A percentile compares a stretch with the other conserved stretches of the same genome.
Conservation (phyloP, 2,797 vertebrate species). For the Melopsittacus undulatus region DNA sequence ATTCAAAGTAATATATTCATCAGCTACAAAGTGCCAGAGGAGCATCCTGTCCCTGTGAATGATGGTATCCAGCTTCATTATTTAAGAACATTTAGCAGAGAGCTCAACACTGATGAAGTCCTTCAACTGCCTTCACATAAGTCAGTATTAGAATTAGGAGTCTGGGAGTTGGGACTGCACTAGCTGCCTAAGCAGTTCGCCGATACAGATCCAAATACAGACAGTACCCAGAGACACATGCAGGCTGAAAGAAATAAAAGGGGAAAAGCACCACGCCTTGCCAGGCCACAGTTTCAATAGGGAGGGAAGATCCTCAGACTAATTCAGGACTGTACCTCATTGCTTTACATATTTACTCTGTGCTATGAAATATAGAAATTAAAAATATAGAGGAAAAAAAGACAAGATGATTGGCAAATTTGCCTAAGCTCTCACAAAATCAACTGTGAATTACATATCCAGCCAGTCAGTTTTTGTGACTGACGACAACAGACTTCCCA, state of each 20-base stretch:
- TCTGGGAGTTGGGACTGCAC: not conserved
- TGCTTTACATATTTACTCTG: not conserved
- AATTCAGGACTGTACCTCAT: not conserved
- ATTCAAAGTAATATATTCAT: not conserved
- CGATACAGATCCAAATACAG: not conserved
- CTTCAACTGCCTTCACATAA: not conserved
- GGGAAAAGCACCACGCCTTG: not conserved
- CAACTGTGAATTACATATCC: not conserved
- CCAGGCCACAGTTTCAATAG: not conserved
- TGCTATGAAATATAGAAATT: not conserved
- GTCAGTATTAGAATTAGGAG: not conserved
- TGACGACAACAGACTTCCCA: not conserved
- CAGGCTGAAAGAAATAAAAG: not conserved
- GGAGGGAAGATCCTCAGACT: not conserved
- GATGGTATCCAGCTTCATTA: not conserved
- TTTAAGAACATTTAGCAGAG: not conserved
- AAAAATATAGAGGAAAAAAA: not conserved
- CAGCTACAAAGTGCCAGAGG: not conserved
- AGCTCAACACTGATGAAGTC: not conserved
- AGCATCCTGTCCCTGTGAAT: not conserved
- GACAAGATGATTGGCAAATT: not conserved
- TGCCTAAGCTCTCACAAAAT: not conserved
- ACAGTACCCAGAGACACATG: not conserved
- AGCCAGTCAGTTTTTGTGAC: not conserved
- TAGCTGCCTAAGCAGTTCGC: not conserved